Evolutionary conservation across 2,888 invertebrate genomes (phyloP).

Genomic region (Hesperia comma): DNA sequence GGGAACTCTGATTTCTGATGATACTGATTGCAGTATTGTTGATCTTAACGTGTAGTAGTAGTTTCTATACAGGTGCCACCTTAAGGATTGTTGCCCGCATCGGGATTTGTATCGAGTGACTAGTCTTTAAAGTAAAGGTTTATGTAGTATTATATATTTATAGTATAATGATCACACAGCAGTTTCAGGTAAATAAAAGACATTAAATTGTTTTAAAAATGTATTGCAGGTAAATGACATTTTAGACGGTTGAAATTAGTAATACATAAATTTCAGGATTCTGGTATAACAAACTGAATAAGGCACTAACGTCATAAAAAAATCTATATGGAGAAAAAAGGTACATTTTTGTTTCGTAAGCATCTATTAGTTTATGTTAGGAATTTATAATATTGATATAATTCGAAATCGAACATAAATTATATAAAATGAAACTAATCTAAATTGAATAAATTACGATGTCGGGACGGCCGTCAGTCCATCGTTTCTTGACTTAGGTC

Average conservation of each 20-base stretch:
- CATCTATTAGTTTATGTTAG: constrained; percentile 71
- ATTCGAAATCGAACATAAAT: constrained; percentile 74
- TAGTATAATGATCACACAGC: too few relatives aligned
- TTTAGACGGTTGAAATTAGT: constrained; percentile 67
- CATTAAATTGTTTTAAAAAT: constrained; percentile 56
- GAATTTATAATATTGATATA: constrained; percentile 74
- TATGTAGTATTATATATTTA: too few relatives aligned
- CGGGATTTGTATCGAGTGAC: too few relatives aligned
- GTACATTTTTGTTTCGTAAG: constrained; percentile 61
- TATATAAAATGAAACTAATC: constrained; percentile 72
- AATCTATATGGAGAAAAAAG: constrained; percentile 61
- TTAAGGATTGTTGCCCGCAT: too few relatives aligned
- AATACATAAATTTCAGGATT: constrained; percentile 57
- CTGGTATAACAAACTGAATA: constrained; percentile 60
- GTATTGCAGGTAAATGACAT: constrained; percentile 75
- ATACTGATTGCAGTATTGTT: too few relatives aligned
- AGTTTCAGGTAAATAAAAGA: constrained; percentile 39
- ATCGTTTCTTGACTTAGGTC: constrained; percentile 83
- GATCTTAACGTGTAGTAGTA: too few relatives aligned
- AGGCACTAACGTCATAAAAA: constrained; percentile 65
- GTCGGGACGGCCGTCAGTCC: constrained; percentile 83
- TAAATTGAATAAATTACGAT: constrained; percentile 83
- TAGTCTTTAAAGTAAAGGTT: too few relatives aligned
- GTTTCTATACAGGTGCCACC: too few relatives aligned
- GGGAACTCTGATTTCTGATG: too few relatives aligned